A percentile compares a stretch with the other conserved stretches of the same genome.
phyloP scores from a whole-genome alignment of 2,888 invertebrate species.

The Emmelina monodactyla region DNA sequence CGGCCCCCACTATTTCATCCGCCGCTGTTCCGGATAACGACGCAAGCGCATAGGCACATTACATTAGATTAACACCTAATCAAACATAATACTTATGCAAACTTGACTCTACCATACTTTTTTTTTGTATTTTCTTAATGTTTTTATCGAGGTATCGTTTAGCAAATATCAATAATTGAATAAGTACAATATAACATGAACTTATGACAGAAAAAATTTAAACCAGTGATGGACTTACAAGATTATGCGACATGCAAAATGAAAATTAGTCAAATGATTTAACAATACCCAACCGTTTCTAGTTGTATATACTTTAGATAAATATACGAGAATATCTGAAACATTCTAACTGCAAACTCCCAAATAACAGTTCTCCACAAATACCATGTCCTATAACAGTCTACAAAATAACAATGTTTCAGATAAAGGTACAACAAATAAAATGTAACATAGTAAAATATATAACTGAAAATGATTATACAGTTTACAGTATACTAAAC shows the following conservation, averaged over 20 bases:
- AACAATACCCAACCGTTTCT: constrained; percentile 10
- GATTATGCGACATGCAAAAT: constrained; percentile 39
- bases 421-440: neutral
- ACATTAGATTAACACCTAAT: constrained; percentile 54
- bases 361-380: too few species aligned
- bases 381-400: neutral
- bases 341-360: constrained; percentile 13
- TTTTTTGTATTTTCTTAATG: constrained; percentile 44
- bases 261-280: constrained; percentile 32
- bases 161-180: constrained; percentile 60
- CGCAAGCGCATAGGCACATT: constrained; percentile 57
- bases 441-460: constrained; percentile 14
- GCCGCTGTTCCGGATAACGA: constrained; percentile 33
- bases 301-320: constrained; percentile 22
- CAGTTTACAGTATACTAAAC: constrained; percentile 52
- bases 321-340: constrained; percentile 23
- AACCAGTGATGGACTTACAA: constrained; percentile 23
- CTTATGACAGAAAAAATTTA: constrained; percentile 44
- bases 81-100: constrained; percentile 60
- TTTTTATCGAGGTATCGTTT: constrained; percentile 47
- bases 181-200: constrained; percentile 62
- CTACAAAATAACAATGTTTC: neutral
- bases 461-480: constrained; percentile 44
- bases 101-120: constrained; percentile 45
- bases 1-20: constrained; percentile 19